phyloP scores from a whole-genome alignment of 2,113 vertebrate species.

The Leptocoma aspasia region DNA sequence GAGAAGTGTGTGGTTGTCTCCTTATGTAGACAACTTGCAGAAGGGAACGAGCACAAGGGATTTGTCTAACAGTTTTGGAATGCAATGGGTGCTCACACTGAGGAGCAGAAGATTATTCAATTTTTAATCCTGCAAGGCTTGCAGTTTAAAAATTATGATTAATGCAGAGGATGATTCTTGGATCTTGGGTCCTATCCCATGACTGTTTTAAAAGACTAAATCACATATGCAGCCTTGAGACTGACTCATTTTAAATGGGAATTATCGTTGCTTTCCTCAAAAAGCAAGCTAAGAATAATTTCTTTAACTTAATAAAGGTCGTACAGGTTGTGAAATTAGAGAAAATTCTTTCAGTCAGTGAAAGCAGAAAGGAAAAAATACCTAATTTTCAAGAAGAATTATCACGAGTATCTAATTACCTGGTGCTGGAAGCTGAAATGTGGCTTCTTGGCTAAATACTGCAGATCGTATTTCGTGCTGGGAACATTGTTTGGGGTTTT shows the following conservation, averaged over 20 bases:
- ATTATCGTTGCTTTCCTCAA: not conserved
- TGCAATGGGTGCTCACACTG: not conserved
- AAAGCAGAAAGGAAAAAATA: not conserved
- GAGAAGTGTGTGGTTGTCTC: not conserved
- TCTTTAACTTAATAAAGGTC: not conserved
- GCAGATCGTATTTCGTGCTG: not conserved
- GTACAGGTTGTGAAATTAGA: not conserved
- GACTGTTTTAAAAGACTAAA: not conserved
- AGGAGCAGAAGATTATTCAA: not conserved
- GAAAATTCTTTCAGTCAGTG: not conserved
- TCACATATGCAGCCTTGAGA: not conserved
- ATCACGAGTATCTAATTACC: not conserved
- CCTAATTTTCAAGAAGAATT: not conserved
- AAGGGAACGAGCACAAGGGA: not conserved
- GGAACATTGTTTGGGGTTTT: not conserved
- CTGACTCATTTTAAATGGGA: not conserved
- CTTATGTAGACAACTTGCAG: not conserved
- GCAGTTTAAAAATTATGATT: not conserved
- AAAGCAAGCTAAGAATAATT: not conserved
- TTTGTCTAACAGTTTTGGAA: not conserved
- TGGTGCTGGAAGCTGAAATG: not conserved
- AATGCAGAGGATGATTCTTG: not conserved
- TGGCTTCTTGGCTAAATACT: not conserved
- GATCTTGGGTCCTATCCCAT: not conserved
- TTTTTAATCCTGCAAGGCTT: not conserved